phyloP scores from a whole-genome alignment of 1,140 invertebrate species.

The Drosophila lacteicornis region DNA sequence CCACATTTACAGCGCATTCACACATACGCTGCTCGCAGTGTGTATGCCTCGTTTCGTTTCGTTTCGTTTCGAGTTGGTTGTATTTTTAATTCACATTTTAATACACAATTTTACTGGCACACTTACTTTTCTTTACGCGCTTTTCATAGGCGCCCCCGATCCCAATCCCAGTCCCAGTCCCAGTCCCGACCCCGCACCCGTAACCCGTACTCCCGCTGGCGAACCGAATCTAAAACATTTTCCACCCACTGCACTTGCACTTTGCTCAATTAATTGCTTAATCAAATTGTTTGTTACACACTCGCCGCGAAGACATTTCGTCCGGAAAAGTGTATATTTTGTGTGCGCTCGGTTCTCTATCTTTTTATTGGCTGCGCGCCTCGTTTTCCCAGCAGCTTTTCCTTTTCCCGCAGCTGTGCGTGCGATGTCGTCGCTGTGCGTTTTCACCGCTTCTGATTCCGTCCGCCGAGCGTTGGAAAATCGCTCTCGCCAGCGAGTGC shows the following conservation, averaged over 20 bases:
- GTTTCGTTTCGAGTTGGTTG: constrained; percentile 60
- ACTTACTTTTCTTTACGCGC: constrained; percentile 81
- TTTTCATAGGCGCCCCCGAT: constrained; percentile 65
- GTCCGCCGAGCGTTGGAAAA: constrained; percentile 62
- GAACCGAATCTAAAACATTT: constrained; percentile 71
- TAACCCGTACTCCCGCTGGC: constrained; percentile 16
- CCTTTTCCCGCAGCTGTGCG: constrained; percentile 71
- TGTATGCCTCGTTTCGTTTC: constrained; percentile 73
- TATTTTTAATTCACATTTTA: constrained; percentile 75
- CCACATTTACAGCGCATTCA: constrained; percentile 30
- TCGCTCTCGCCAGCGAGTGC: constrained; percentile 44
- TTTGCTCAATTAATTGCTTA: constrained; percentile 81
- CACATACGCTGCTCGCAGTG: constrained; percentile 38
- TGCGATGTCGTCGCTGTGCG: constrained; percentile 51
- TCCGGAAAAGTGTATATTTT: constrained; percentile 52
- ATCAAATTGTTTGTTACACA: constrained; percentile 72
- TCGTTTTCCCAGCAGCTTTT: constrained; percentile 45
- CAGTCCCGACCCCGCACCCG: constrained; percentile 14
- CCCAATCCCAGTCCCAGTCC: constrained; percentile 9
- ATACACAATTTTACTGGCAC: constrained; percentile 74
- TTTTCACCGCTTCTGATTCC: constrained; percentile 68
- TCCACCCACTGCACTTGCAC: constrained; percentile 80
- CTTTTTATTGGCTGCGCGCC: constrained; percentile 43
- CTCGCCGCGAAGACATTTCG: constrained; percentile 72
- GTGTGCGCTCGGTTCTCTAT: constrained; percentile 47